Conservation (phyloP, 2,113 vertebrate species). For the Felis catus region DNA sequence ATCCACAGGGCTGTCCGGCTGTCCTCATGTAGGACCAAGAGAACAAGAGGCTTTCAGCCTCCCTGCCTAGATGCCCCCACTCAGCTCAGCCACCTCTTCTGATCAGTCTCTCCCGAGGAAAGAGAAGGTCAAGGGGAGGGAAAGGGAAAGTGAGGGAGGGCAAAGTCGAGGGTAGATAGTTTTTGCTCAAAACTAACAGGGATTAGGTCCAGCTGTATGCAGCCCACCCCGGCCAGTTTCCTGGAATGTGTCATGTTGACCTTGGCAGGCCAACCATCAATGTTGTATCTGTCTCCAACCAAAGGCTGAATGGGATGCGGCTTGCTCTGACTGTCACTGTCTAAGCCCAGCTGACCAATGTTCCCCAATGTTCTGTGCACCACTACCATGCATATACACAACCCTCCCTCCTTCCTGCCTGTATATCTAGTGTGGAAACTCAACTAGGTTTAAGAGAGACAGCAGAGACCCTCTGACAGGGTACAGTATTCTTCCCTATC, state of each 20-base stretch:
- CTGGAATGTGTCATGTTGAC: not conserved
- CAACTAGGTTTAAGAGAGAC: not conserved
- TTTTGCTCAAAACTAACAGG: not conserved
- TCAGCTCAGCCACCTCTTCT: not conserved
- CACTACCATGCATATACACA: not conserved
- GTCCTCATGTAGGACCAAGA: not conserved
- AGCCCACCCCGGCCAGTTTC: not conserved
- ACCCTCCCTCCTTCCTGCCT: not conserved
- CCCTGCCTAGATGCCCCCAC: no score
- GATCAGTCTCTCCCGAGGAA: not conserved
- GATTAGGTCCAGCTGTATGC: not conserved
- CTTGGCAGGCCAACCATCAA: not conserved
- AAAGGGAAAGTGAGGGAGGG: not conserved
- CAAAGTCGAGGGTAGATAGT: not conserved
- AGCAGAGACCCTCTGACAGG: not conserved
- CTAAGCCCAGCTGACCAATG: not conserved
- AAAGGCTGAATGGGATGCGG: not conserved
- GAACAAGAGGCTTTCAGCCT: not conserved
- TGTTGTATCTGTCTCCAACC: not conserved
- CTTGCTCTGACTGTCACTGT: not conserved
- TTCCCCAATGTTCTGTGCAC: rapidly evolving
- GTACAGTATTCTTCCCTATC: not conserved
- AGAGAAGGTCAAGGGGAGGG: not conserved
- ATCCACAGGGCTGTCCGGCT: not conserved
- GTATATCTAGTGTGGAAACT: not conserved